Evolutionary conservation across 2,113 vertebrate genomes (phyloP), one percentile per base, ranked within the genome.

Genomic region (Atherinomorus stipes): DNA sequence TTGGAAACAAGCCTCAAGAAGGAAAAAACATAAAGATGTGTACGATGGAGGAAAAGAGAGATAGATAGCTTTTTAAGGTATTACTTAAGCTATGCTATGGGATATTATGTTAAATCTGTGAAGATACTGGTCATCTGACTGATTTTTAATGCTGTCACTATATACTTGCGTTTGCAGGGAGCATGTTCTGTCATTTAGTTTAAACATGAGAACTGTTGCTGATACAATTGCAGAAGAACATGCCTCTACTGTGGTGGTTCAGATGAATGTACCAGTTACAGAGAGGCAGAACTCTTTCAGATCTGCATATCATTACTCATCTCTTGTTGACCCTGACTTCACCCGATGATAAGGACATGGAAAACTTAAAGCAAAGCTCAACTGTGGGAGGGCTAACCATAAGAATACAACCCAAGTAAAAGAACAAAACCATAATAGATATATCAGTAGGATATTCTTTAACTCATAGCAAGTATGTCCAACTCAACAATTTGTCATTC

Each of bases 401-500:
- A 6, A 61, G 67, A 85, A 82, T 65, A 83, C 77, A 77, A 76
- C 49, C 57, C 31, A 10, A 78, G 58, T 47, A 74, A 71, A 82
- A 78, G 66, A 68, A 50, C 54, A 67, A 78, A 90, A 83, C 79
- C 86, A 84, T 79, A 84, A 87, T 76, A 87, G 83, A 89, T 74
- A 76, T 74, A 80, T 89, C 74, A 88, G 53, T 52, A 77, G 52
- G 69, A 75, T 73, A 71, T 87, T 80, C 70, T 74, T 52, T 85
- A 83, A 87, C 85, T 86, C 79, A 74, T 50, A 75, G 84, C 78
- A 90, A 89, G 87, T 85, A 66, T 59, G 73, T 79, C 65, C 74
- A 83, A 83, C 85, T 89, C 78, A 80, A 76, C 81, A 87, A 90
- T 87, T 85, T 89, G 87, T 90, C 87, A 89, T 85, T 86, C 76